These are phyloP conservation scores for Megalonaias nervosa DNA, from an alignment of 1,140 invertebrate species.

Conservation along the genomic window DNA sequence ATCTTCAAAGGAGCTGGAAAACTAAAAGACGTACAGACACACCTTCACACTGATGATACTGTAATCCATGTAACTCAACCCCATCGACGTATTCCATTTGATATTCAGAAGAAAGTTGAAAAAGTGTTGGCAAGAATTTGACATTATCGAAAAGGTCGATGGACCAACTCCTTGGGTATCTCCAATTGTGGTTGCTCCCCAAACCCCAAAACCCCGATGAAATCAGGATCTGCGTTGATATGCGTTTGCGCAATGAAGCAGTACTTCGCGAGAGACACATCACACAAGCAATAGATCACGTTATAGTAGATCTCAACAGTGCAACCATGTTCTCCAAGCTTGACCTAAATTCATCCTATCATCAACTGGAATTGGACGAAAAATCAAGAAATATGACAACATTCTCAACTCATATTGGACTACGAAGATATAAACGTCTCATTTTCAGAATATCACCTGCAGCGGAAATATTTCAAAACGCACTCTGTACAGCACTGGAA, in stretches of 20 bases:
- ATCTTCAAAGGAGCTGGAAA: neutral
- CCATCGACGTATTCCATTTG: neutral
- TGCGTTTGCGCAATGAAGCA: too few relatives aligned
- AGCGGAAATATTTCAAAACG: slow-evolving; percentile 45
- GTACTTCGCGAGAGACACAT: slow-evolving; percentile 38
- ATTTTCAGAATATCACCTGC: slow-evolving; percentile 41
- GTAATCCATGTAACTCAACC: neutral
- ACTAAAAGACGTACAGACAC: neutral
- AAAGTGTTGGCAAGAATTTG: neutral
- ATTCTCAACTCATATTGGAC: slow-evolving; percentile 43
- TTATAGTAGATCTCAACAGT: slow-evolving; percentile 34
- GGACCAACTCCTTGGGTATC: neutral
- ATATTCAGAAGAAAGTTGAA: neutral
- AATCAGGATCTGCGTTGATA: too few relatives aligned
- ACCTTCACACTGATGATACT: neutral
- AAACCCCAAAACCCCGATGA: neutral
- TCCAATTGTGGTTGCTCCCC: neutral
- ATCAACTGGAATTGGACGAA: slow-evolving; percentile 38
- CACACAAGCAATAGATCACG: slow-evolving; percentile 36
- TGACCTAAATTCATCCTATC: slow-evolving; percentile 42
- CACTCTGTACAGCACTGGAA: slow-evolving; percentile 17
- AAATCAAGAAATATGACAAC: slow-evolving; percentile 40
- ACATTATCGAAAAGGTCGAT: neutral
- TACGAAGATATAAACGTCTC: slow-evolving; percentile 36
- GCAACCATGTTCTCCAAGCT: slow-evolving; percentile 38